These are phyloP conservation scores for Eilema sororculum DNA, from an alignment of 2,888 invertebrate genomes.

Conservation along the genomic window DNA sequence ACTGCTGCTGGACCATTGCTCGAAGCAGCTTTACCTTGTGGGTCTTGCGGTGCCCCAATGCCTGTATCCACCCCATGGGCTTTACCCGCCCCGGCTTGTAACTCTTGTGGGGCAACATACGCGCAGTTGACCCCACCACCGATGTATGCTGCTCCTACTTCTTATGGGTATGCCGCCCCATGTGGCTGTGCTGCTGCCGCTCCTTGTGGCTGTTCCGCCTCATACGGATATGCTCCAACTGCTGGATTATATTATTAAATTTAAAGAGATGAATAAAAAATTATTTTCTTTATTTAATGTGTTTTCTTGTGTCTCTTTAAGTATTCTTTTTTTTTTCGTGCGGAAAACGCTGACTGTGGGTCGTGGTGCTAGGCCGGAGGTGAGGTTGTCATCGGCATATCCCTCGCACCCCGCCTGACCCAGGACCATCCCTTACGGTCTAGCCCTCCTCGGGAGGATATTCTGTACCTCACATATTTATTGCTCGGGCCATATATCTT, in stretches of 20 bases:
- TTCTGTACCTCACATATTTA: no score
- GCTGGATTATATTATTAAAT: conserved; percentile 19
- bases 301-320: background rate
- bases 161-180: conserved; percentile 22
- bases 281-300: background rate
- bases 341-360: no score
- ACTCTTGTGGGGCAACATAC: background rate
- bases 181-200: background rate
- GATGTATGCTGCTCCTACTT: conserved; percentile 45
- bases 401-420: no score
- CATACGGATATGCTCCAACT: conserved; percentile 22
- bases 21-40: conserved; percentile 52
- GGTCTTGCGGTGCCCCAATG: conserved; percentile 18
- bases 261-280: background rate
- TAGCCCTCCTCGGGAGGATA: no score
- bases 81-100: conserved; percentile 26
- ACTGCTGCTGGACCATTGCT: conserved; percentile 63
- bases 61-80: conserved; percentile 5
- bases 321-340: no score
- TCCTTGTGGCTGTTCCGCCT: background rate
- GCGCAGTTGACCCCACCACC: conserved; percentile 31
- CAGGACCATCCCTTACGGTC: no score
- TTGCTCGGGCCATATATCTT: no score
- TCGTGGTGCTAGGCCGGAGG: no score
- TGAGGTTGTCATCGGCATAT: no score